Conservation (phyloP, 2,888 invertebrate species). For the Drosophila monieri region DNA sequence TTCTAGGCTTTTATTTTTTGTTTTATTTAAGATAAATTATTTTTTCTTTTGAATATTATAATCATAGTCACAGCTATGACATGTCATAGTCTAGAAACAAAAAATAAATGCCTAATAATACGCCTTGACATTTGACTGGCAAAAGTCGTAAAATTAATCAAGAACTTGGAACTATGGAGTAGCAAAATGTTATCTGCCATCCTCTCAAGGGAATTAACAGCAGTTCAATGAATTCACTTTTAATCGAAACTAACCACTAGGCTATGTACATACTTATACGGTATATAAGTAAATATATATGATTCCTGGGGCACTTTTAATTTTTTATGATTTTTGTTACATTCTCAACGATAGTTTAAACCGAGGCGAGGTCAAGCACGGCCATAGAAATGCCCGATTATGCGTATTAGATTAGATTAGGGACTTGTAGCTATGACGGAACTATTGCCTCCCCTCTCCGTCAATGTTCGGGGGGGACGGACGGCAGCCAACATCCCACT, state of each 20-base stretch:
- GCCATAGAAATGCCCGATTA: slow-evolving; percentile 37
- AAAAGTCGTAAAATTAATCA: slow-evolving; percentile 53
- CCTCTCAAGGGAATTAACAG: slow-evolving; percentile 10
- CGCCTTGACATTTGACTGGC: slow-evolving; percentile 56
- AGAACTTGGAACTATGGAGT: slow-evolving; percentile 12
- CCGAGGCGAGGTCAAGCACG: slow-evolving; percentile 58
- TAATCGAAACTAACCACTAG: neutral
- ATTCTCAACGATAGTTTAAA: slow-evolving; percentile 44
- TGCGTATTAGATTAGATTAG: slow-evolving; percentile 52
- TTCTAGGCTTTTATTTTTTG: neutral
- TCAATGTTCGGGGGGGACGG: neutral
- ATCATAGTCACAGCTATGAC: no score
- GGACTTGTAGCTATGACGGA: neutral
- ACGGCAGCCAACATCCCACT: neutral
- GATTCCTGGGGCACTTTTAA: slow-evolving; percentile 45
- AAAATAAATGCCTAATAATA: neutral
- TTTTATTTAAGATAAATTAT: no score
- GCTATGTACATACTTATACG: neutral
- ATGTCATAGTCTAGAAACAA: no score
- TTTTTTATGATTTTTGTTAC: slow-evolving; percentile 63
- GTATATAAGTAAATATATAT: slow-evolving; percentile 8
- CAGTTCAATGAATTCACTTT: slow-evolving; percentile 34
- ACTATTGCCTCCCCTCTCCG: neutral
- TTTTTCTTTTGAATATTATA: no score
- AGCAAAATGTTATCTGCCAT: slow-evolving; percentile 23